Evolutionary conservation across 2,113 vertebrate species (phyloP), one percentile per base, ranked within the genome.

Genomic region (Rhodinocichla rosea): DNA sequence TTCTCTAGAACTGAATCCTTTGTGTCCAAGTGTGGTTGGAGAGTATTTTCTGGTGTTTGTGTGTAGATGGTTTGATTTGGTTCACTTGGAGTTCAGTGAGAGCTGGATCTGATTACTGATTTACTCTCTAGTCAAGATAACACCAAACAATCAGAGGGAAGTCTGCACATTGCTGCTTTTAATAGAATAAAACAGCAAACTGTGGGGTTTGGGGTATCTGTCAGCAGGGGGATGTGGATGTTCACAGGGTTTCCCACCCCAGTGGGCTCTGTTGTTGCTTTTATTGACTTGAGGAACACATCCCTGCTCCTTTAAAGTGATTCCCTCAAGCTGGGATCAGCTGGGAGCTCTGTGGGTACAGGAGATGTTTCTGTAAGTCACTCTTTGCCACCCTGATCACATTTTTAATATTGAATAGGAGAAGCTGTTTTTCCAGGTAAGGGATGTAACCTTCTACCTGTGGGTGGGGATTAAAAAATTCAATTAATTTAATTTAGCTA

Each of bases 191-290:
- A 28, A 5, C 4, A 35, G 15, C 24, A 37, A 35, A 24, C 16
- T 1, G 64, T 8, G 32, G 60, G 30, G 8, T 21, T 64, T 63
- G 78, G 56, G 24, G 4, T 40, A 1, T 22, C 53, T 71, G 16
- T 15, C 33, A 42, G 6, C 13, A 8, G 32, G 53, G 10, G 30
- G 9, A 8, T 0, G 4, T 12, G 63, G 16, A 10, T 69, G 69
- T 9, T 74, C 4, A 0, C 27, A 24, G n/a, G 42, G 2, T 33
- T 73, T 30, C 50, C 47, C 56, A 62, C 17, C 22, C 49, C 18
- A 4, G 14, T 4, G 19, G 45, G 11, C 35, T 84, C 37, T 67
- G 13, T 39, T 75, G 18, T 17, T 19, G 10, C 1, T 49, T 45
- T 85, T 63, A 20, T 14, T 85, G 65, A 14, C 42, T 35, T 24